A percentile compares a stretch with the other conserved stretches of the same genome.
Conservation (phyloP, 2,113 vertebrate species). For the Barbus barbus region DNA sequence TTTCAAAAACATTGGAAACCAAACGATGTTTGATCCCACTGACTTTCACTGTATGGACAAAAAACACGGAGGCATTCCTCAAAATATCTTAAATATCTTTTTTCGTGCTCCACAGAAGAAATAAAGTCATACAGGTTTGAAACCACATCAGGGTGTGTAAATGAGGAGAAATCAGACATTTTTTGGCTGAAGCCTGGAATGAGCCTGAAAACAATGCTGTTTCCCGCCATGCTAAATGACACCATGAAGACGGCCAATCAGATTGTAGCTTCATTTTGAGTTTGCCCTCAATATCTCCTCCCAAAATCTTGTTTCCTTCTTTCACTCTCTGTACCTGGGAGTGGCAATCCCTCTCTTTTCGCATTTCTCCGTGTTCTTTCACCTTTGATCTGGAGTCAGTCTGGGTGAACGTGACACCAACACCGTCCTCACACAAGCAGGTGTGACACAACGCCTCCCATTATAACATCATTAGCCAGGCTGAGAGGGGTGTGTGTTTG, state of each 20-base stretch:
- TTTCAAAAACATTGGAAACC: too few relatives aligned
- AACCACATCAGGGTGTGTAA: too few relatives aligned
- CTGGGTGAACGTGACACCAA: conserved; percentile 17
- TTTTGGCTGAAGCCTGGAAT: neutral
- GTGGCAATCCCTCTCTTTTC: neutral
- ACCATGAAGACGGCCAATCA: conserved; percentile 11
- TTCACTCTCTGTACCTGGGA: neutral
- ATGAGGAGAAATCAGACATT: neutral
- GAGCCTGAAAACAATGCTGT: neutral
- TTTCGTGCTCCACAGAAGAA: neutral
- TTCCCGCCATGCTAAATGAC: neutral
- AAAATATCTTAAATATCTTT: neutral
- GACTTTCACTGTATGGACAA: too few relatives aligned
- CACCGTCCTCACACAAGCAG: conserved; percentile 25
- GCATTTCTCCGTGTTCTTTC: neutral
- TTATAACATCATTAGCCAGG: conserved; percentile 39
- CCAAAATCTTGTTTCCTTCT: conserved; percentile 16
- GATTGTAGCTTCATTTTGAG: neutral
- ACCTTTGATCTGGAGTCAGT: conserved; percentile 36
- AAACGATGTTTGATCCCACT: too few relatives aligned
- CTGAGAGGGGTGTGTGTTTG: conserved; percentile 33
- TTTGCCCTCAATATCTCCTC: neutral
- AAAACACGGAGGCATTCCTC: too few relatives aligned
- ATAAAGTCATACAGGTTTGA: neutral
- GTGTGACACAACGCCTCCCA: conserved; percentile 46